These are phyloP conservation scores for Ataeniobius toweri DNA, from an alignment of 2,797 vertebrate species.

Conservation along the genomic window DNA sequence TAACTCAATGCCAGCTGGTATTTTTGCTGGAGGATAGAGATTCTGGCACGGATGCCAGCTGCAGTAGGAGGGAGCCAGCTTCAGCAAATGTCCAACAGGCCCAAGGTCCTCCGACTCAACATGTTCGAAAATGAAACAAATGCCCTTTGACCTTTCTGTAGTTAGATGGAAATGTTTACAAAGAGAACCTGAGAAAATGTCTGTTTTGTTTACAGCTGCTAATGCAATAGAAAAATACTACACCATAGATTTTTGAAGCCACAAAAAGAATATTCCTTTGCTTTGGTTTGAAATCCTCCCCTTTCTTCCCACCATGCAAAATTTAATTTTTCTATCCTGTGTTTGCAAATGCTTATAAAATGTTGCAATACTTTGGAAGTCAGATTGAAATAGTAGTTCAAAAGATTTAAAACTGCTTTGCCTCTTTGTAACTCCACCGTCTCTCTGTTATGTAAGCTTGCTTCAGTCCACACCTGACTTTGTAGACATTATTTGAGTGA, in stretches of 20 bases:
- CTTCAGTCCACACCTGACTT: not conserved
- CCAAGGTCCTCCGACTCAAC: slow-evolving; percentile 35
- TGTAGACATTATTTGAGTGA: not conserved
- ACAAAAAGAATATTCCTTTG: not conserved
- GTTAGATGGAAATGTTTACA: slow-evolving; percentile 10
- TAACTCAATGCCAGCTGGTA: slow-evolving; percentile 55
- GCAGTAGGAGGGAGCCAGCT: slow-evolving; percentile 38
- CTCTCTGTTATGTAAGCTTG: not conserved
- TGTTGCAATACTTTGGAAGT: slow-evolving; percentile 1
- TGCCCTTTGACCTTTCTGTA: slow-evolving; percentile 42
- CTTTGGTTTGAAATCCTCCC: not conserved
- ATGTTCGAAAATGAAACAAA: slow-evolving; percentile 46
- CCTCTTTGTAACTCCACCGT: not conserved
- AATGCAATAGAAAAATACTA: not conserved
- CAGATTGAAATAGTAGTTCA: not conserved
- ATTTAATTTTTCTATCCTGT: not conserved
- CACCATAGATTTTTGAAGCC: not conserved
- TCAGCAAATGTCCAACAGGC: slow-evolving; percentile 42
- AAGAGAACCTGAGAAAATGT: not conserved
- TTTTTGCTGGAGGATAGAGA: slow-evolving; percentile 44
- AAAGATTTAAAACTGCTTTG: not conserved
- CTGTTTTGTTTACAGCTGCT: not conserved
- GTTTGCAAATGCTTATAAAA: slow-evolving; percentile 6
- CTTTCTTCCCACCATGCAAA: not conserved
- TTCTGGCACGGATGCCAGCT: slow-evolving; percentile 56